phyloP scores from a whole-genome alignment of 2,797 vertebrate genomes.

The Sternarchorhynchus goeldii region DNA sequence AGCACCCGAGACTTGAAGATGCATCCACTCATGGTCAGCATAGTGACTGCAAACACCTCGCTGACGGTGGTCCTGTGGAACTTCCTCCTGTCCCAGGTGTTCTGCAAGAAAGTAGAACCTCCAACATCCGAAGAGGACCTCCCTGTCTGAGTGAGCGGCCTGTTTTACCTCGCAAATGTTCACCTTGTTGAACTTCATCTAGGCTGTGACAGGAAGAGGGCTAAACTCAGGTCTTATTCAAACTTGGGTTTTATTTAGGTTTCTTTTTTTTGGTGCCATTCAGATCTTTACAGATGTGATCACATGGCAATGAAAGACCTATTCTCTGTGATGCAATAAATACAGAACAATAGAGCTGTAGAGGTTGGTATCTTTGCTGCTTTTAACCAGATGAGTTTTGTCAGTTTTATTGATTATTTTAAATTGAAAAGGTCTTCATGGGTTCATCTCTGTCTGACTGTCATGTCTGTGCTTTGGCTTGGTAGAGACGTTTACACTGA shows the following conservation, averaged over 20 bases:
- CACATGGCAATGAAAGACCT: too few relatives aligned
- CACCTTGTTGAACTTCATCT: too few relatives aligned
- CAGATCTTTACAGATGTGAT: too few relatives aligned
- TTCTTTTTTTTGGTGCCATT: too few relatives aligned
- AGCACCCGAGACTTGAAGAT: conserved; percentile 19
- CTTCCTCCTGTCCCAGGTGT: conserved; percentile 57
- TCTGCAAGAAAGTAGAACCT: conserved; percentile 55
- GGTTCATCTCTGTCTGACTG: too few relatives aligned
- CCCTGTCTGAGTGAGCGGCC: conserved; percentile 53
- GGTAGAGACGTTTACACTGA: too few relatives aligned
- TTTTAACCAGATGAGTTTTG: not conserved
- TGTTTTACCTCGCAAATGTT: not conserved
- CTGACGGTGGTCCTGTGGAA: conserved; percentile 59
- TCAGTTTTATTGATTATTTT: not conserved
- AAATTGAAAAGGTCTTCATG: not conserved
- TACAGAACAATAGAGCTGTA: too few relatives aligned
- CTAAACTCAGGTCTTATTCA: too few relatives aligned
- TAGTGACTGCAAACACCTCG: conserved; percentile 57
- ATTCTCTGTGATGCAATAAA: too few relatives aligned
- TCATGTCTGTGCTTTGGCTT: too few relatives aligned
- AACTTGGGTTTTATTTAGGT: too few relatives aligned
- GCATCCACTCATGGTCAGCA: conserved; percentile 58
- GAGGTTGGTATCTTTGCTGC: not conserved
- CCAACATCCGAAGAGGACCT: conserved; percentile 36
- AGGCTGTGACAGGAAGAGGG: too few relatives aligned